phyloP scores from a whole-genome alignment of 2,888 invertebrate genomes.

The Agriopis leucophaearia region DNA sequence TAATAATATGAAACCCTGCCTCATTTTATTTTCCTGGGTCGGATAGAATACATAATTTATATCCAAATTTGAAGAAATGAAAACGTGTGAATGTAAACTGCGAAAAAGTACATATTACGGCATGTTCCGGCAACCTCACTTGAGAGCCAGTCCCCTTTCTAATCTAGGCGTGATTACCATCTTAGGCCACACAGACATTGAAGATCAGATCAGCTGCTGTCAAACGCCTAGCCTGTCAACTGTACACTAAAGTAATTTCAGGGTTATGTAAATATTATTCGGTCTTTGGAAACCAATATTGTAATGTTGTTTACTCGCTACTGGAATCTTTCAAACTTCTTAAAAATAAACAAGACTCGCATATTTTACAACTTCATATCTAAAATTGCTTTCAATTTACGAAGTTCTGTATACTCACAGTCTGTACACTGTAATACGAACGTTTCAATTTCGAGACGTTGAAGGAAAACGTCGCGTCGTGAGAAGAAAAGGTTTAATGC shows the following conservation, averaged over 20 bases:
- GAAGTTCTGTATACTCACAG: not conserved
- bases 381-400: constrained; percentile 16
- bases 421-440: not conserved
- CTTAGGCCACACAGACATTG: too few relatives aligned
- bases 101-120: too few relatives aligned
- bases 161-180: too few relatives aligned
- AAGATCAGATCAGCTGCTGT: too few relatives aligned
- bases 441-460: constrained; percentile 14
- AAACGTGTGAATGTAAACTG: not conserved
- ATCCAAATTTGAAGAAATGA: not conserved
- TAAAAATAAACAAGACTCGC: constrained; percentile 13
- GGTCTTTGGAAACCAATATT: constrained; percentile 9
- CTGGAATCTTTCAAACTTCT: constrained; percentile 10
- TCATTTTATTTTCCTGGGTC: not conserved
- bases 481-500: constrained; percentile 16
- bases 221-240: too few relatives aligned
- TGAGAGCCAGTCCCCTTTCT: too few relatives aligned
- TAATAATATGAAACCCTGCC: not conserved
- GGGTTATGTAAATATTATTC: not conserved
- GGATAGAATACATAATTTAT: not conserved
- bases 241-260: not conserved
- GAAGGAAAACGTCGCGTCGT: constrained; percentile 6
- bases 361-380: constrained; percentile 11
- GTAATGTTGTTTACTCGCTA: constrained; percentile 19
- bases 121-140: too few relatives aligned